Evolutionary conservation across 2,797 vertebrate species (phyloP), one percentile per base, ranked within the genome.

Genomic region (Enteromius anoplus): DNA sequence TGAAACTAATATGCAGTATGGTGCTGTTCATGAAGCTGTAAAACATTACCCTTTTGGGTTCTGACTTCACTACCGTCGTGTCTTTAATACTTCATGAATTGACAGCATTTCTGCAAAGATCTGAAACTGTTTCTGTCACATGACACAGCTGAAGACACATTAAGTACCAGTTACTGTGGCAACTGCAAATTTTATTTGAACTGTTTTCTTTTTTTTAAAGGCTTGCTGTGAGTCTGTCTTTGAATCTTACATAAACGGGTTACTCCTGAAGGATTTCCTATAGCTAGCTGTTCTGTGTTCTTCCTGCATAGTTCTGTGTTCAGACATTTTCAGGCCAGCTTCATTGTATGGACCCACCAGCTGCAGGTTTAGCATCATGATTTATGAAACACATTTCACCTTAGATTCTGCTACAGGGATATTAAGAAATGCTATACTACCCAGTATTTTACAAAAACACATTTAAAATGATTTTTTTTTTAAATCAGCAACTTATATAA

Each of bases 261-360:
- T 83, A 80, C 83, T 83, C 87, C 86, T 87, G 84, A 89, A 86
- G 91, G 91, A 90, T 93, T 93, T 93, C 90, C 91, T 92, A 85
- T 90, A 89, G 90, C 87, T 87, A 85, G 87, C 90, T 85, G 91
- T 88, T 88, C 89, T 89, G 91, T 90, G 42, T n/a, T 60, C 42
- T 75, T 23, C 64, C 29, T 37, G 5, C 11, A 29, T 10, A 55
- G 15, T 23, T 51, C 47, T 26, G 29, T 79, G 32, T 78, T 77
- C 42, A 42, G 75, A 40, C 65, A 75, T 17, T 72, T 49, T 64
- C 42, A 55, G 72, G 76, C 17, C 37, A 47, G 42, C 62, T 47
- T 26, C 40, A 7, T 76, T 40, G 62, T 71, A 47, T 64, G 78
- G 42, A 53, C 32, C 23, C 11, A 34, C 26, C 49, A 34, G 40